Evolutionary conservation across 92 coral and sea anemone species (phyloP), one percentile per base, ranked within the genome.

Genomic region (Montipora capitata): DNA sequence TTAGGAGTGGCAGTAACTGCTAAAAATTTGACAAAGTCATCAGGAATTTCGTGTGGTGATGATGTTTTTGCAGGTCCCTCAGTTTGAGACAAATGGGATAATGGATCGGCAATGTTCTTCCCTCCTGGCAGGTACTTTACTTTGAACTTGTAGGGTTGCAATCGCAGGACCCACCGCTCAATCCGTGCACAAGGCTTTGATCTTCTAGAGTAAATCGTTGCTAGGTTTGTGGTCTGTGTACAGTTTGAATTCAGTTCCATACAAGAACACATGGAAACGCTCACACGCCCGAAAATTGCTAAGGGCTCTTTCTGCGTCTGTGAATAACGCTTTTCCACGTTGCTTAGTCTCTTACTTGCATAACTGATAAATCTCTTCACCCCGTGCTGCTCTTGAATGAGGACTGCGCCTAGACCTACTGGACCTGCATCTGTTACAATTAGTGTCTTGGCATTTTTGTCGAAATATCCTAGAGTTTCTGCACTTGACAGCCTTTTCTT

Each of bases 351-450:
- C 42, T 66, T 66, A 20, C 72, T 66, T 7, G 42, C 38, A 48
- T 48, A 48, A 48, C 52, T 48, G 52, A 48, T 48, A 9, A 48
- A 5, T 48, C 52, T 48, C 38, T 18, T n/a, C 27, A 8, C 42
- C 42, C 74, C 49, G 3, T 68, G 74, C 0, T 41, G 74, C 39
- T 68, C 74, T 68, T 68, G 74, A 35, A 68, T 14, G n/a, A 68
- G 44, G 44, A 68, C 44, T 68, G 74, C 74, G 4, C 74, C 44
- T 16, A 40, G 74, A 35, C 74, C 74, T 9, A 41, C 74, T 7
- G 48, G 74, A 20, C 74, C 2, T 27, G 74, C 74, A 35, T 68
- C 74, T 35, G 74, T 20, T 68, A 41, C 18, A 4, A 68, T 68
- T 3, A 68, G 74, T 0, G 74, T 68, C 74, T 41, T 68, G 44